Base-by-base conservation (phyloP, 2,888 invertebrate species). In the Notocelia uddmanniana region DNA sequence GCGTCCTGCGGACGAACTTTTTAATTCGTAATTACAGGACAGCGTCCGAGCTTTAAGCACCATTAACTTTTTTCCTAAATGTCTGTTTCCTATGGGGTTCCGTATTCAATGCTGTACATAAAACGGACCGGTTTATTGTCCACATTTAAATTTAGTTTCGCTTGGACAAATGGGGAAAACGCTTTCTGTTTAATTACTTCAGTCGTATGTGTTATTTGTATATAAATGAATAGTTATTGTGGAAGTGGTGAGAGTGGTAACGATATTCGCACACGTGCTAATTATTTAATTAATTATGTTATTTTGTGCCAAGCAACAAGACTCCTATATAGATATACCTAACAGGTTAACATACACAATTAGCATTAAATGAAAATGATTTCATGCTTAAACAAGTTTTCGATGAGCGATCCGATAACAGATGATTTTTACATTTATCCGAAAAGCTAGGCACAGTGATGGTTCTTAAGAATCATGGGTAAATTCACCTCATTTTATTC, bases 1-100 rank as follows among this genome's bases (percentile, higher is more conserved):
- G 89, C 89, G 89, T 88, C 89, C 89, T 81, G 81, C 84, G 85
- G 90, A 87, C 89, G 86, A 92, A 93, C 85, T 93, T 93, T 93
- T 93, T 92, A 93, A 93, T 93, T 92, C 83, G 92, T 93, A 93
- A 93, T 93, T 93, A 93, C 90, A 93, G 92, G 91, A 90, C 91
- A 89, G 83, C 84, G 92, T 88, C 91, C 92, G 85, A 87, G 91
- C 92, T 92, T 90, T 89, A 90, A 88, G 93, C 88, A 85, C 89
- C 93, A 92, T 93, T 93, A 92, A 91, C 91, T 93, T 92, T 92
- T 90, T 92, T 88, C 86, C 86, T 86, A 89, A 91, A 90, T 89
- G 88, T 88, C 89, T 86, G 83, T 84, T 84, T 85, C 84, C 86
- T 84, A 80, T 85, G 85, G 85, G 86, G 85, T 83, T 81, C 84